A percentile compares a stretch with the other conserved stretches of the same genome.
Conservation (phyloP, 2,113 vertebrate species). For the Channa argus region DNA sequence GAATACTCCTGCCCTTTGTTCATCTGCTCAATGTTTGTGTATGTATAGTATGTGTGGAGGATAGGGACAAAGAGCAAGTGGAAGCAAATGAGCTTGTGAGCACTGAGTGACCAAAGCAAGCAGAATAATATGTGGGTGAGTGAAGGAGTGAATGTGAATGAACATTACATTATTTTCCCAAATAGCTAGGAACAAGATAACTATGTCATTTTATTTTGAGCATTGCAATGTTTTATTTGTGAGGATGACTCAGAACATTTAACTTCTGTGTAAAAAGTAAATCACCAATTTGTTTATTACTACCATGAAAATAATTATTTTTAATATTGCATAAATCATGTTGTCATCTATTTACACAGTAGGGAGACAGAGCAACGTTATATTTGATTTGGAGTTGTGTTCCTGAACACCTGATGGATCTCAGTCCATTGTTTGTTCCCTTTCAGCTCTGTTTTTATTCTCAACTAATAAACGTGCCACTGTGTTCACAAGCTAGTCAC, state of each 20-base stretch:
- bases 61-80: conserved; percentile 45
- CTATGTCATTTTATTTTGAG: neutral
- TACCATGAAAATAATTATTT: too few relatives aligned
- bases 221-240: too few relatives aligned
- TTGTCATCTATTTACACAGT: neutral
- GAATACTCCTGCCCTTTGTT: conserved; percentile 53
- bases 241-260: neutral
- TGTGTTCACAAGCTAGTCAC: too few relatives aligned
- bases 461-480: neutral
- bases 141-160: conserved; percentile 24
- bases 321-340: too few relatives aligned
- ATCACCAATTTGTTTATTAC: too few relatives aligned
- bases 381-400: neutral
- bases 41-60: conserved; percentile 1
- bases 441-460: neutral
- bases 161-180: conserved; percentile 3
- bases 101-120: neutral
- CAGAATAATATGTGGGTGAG: neutral
- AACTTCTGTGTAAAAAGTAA: neutral
- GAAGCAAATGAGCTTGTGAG: conserved; percentile 40
- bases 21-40: conserved; percentile 61
- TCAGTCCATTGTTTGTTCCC: neutral
- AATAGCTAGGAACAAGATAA: neutral
- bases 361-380: neutral
- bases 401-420: neutral